A percentile compares a stretch with the other conserved stretches of the same genome.
phyloP scores from a whole-genome alignment of 1,140 invertebrate species.

The Pogonus chalceus region DNA sequence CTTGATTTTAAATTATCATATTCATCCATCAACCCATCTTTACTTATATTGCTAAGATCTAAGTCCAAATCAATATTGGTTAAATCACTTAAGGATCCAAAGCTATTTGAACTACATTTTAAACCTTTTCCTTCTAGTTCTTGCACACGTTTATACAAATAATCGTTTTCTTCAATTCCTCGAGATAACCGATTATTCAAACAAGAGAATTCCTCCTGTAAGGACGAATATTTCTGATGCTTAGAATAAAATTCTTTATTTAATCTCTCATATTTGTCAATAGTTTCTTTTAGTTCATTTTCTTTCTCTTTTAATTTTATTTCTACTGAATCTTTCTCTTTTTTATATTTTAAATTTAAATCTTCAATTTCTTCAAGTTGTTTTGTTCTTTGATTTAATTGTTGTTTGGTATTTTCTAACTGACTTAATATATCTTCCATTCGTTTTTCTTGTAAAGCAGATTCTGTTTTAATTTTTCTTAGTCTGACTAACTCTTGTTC shows the following conservation, averaged over 20 bases:
- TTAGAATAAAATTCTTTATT: slow-evolving; percentile 51
- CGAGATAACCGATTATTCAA: slow-evolving; percentile 44
- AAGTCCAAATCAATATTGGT: slow-evolving; percentile 68
- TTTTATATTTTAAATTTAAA: slow-evolving; percentile 48
- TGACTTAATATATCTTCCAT: slow-evolving; percentile 58
- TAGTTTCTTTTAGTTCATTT: slow-evolving; percentile 36
- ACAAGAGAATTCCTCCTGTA: slow-evolving; percentile 48
- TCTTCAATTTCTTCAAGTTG: slow-evolving; percentile 55
- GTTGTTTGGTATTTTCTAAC: slow-evolving; percentile 60
- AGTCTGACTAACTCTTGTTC: slow-evolving; percentile 40
- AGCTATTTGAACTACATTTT: slow-evolving; percentile 48
- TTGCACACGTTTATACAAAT: slow-evolving; percentile 53
- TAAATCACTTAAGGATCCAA: slow-evolving; percentile 69
- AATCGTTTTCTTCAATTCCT: slow-evolving; percentile 69
- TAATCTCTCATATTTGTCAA: slow-evolving; percentile 48
- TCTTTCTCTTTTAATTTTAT: slow-evolving; percentile 40
- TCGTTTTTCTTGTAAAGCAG: slow-evolving; percentile 50
- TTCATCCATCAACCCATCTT: slow-evolving; percentile 68
- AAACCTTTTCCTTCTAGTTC: slow-evolving; percentile 50
- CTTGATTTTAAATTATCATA: slow-evolving; percentile 62
- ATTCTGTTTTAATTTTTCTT: slow-evolving; percentile 54
- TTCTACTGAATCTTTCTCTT: slow-evolving; percentile 55
- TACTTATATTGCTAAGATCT: slow-evolving; percentile 61
- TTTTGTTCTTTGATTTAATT: slow-evolving; percentile 53
- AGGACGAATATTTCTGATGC: slow-evolving; percentile 42